Evolutionary conservation across 2,888 invertebrate species (phyloP).

Genomic region (Agrochola circellaris): DNA sequence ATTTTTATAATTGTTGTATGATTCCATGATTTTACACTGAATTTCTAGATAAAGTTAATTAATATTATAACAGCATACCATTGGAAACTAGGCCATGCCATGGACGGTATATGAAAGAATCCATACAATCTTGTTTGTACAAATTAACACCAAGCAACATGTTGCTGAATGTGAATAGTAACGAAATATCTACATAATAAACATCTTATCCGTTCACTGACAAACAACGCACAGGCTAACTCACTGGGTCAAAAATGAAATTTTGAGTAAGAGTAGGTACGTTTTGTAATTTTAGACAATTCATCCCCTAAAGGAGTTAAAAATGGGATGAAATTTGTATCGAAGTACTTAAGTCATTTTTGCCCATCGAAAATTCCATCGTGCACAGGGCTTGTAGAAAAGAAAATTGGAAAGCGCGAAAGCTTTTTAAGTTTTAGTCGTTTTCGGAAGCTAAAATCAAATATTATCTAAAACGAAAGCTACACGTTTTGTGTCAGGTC

Average conservation of each 20-base stretch:
- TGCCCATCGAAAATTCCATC: neutral
- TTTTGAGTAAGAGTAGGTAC: neutral
- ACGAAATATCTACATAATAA: neutral
- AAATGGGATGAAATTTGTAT: neutral
- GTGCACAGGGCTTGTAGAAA: neutral
- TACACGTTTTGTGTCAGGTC: conserved; percentile 7
- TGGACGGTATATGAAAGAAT: conserved; percentile 15
- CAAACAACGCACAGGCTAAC: neutral
- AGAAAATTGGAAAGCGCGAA: neutral
- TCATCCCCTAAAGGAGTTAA: neutral
- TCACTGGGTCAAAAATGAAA: neutral
- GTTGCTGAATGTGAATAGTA: neutral
- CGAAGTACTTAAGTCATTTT: neutral
- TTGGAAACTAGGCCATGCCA: neutral
- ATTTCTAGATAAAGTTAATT: neutral
- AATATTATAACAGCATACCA: neutral
- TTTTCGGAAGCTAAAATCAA: neutral
- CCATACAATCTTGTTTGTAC: conserved; percentile 1
- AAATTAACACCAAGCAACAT: neutral
- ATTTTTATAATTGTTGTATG: no score
- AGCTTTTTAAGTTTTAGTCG: neutral
- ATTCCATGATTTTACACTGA: neutral
- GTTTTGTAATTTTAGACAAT: neutral
- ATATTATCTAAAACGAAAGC: neutral
- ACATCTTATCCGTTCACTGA: neutral